Evolutionary conservation across 2,888 invertebrate genomes (phyloP), one percentile per base, ranked within the genome.

Genomic region (Drosophila borealis): DNA sequence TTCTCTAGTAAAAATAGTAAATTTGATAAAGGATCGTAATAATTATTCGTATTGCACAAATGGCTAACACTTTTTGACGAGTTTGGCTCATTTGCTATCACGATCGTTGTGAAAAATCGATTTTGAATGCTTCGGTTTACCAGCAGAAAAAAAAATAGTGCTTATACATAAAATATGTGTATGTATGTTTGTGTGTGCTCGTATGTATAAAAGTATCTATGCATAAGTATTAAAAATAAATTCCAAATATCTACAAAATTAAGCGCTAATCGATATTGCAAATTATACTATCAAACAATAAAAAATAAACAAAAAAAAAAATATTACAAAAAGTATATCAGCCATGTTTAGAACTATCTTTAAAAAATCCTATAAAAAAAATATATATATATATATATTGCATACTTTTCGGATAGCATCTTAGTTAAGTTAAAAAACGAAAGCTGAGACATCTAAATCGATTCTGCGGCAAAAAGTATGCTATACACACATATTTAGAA

Each of bases 231-330:
- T 25, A 34, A 45, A 54, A 45, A 41, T 57, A 59, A 50, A 68
- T 68, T 54, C 25, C 39, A 62, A 55, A 37, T 63, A 73, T 63
- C 63, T 73, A 75, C 54, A 73, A 55, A 50, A 37, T 45, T 62
- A 29, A 25, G 60, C 21, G 29, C 61, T 53, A 50, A 51, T 19
- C 3, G 25, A 56, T 74, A 72, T 72, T 62, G 56, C 56, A 53
- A 74, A 45, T 39, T 59, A 51, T n/a, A 10, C 45, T 62, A 70
- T n/a, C 37, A 21, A 39, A 17, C 34, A 17, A 14, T 45, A 10
- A 36, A 42, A 59, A 17, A 36, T 17, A 36, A 42, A 29, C 13
- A 41, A 21, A 41, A 45, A 48, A 48, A n/a, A 36, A 29, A 8
- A 2, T 8, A 8, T 8, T 8, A 8, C 8, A 29, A 29, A 33